phyloP scores from a whole-genome alignment of 1,140 invertebrate species.

The Propsilocerus akamusi region DNA sequence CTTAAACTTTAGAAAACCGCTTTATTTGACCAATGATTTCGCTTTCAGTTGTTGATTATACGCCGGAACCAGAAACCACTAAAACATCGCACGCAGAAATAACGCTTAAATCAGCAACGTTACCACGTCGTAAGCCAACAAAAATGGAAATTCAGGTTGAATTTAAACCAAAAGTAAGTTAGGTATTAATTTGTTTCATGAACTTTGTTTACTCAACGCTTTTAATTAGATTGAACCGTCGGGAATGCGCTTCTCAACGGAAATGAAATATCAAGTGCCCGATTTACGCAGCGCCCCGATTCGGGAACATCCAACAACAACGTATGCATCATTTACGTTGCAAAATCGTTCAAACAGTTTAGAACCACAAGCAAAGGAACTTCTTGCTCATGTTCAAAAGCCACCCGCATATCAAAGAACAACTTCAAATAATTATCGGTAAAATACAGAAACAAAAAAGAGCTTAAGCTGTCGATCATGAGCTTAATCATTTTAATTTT shows the following conservation, averaged over 20 bases:
- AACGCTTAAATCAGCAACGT: constrained; percentile 41
- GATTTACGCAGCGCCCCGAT: constrained; percentile 23
- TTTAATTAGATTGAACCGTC: constrained; percentile 11
- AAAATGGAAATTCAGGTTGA: constrained; percentile 43
- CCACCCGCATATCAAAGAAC: background rate
- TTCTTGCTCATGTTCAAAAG: background rate
- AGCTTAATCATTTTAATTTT: constrained; percentile 8
- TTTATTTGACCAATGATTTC: background rate
- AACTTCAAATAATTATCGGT: background rate
- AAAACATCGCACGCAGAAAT: constrained; percentile 39
- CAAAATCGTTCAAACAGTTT: constrained; percentile 18
- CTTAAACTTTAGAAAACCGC: background rate
- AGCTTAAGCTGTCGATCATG: background rate
- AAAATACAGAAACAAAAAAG: background rate
- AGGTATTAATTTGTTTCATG: no score
- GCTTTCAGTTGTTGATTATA: background rate
- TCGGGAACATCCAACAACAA: constrained; percentile 15
- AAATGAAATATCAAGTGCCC: constrained; percentile 24
- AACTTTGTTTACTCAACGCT: background rate
- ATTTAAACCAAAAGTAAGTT: constrained; percentile 15
- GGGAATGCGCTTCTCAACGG: constrained; percentile 21
- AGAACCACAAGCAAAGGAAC: constrained; percentile 11
- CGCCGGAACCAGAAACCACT: constrained; percentile 21
- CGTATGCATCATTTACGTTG: constrained; percentile 19
- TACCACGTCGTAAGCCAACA: constrained; percentile 38